Evolutionary conservation across 2,113 vertebrate species (phyloP), one percentile per base, ranked within the genome.

Genomic region (Anseranas semipalmata): DNA sequence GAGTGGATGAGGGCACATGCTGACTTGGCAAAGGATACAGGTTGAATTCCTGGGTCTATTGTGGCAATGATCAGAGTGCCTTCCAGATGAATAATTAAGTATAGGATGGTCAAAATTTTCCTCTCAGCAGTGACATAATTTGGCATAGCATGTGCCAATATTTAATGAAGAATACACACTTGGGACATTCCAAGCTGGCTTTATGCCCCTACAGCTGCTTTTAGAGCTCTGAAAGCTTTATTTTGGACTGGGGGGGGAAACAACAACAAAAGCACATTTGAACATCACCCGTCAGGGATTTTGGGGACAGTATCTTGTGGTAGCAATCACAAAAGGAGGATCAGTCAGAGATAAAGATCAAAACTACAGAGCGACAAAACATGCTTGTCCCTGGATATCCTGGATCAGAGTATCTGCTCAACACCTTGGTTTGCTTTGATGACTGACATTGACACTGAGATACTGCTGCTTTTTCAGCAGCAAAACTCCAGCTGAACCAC

Each of bases 321-420:
- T 89, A 89, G 86, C 88, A 96, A 27, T 96, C 91, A 97, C 37
- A 96, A 94, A 92, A 96, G 82, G 81, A 94, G 52, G 91, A 95
- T 96, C 97, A 88, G 82, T 94, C 89, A 66, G 91, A 90, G 96
- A 95, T 95, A 92, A 96, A 97, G 95, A 97, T 94, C 94, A 95
- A 95, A 98, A 96, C 93, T 58, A 58, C 66, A 93, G 83, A 93
- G 87, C 3, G 14, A 93, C 82, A 92, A 85, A 91, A 81, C 60
- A 53, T 84, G 37, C 91, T 97, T 91, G 87, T 97, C 95, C 94
- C 95, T 96, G 56, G 87, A 92, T 96, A 95, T 89, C 79, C 76
- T 73, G 82, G 82, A 96, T 96, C 86, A 94, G 89, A 95, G 95
- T 95, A 85, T 93, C 60, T 93, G 89, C 48, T 95, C 96, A 96